Percentiles rank a stretch among this genome's conserved stretches.
These are phyloP conservation scores for Syngnathus scovelli DNA, from an alignment of 2,113 vertebrate genomes.

Conservation along the genomic window DNA sequence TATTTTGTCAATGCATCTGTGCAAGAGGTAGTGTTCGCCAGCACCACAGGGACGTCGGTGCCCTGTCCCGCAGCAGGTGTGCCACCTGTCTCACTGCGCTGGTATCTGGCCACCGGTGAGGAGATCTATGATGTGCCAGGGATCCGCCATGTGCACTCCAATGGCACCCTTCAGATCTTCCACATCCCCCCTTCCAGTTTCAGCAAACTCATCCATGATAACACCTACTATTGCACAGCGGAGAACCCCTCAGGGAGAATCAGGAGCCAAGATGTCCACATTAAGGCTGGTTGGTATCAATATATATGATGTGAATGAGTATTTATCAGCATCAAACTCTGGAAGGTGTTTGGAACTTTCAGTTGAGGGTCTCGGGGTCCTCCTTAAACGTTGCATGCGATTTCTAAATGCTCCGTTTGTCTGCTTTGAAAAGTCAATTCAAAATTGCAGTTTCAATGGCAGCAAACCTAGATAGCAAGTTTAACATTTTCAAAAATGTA, in stretches of 20 bases:
- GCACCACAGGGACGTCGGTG: slow-evolving; percentile 96
- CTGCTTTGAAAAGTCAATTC: too few relatives aligned
- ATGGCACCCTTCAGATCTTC: slow-evolving; percentile 99
- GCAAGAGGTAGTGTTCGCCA: slow-evolving; percentile 99
- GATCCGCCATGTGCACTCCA: slow-evolving; percentile 98
- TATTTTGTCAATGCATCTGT: slow-evolving; percentile 99
- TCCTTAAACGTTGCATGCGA: too few relatives aligned
- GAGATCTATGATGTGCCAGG: slow-evolving; percentile 99
- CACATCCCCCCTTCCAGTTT: slow-evolving; percentile 99
- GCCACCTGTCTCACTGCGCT: slow-evolving; percentile 95
- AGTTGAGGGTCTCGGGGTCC: too few relatives aligned
- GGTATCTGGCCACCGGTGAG: slow-evolving; percentile 98
- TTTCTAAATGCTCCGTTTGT: too few relatives aligned
- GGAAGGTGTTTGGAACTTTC: too few relatives aligned
- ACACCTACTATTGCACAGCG: slow-evolving; percentile 99
- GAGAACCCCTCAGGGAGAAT: slow-evolving; percentile 99
- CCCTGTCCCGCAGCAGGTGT: slow-evolving; percentile 93
- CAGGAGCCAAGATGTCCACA: slow-evolving; percentile 99
- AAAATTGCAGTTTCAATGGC: too few relatives aligned
- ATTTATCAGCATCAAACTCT: neutral
- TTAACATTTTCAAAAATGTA: neutral
- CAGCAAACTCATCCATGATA: slow-evolving; percentile 99
- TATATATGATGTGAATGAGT: too few relatives aligned
- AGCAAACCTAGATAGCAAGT: neutral
- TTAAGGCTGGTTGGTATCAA: slow-evolving; percentile 91